These are phyloP conservation scores for Parapsyche elsis DNA, from an alignment of 1,140 invertebrate species.

Conservation along the genomic window DNA sequence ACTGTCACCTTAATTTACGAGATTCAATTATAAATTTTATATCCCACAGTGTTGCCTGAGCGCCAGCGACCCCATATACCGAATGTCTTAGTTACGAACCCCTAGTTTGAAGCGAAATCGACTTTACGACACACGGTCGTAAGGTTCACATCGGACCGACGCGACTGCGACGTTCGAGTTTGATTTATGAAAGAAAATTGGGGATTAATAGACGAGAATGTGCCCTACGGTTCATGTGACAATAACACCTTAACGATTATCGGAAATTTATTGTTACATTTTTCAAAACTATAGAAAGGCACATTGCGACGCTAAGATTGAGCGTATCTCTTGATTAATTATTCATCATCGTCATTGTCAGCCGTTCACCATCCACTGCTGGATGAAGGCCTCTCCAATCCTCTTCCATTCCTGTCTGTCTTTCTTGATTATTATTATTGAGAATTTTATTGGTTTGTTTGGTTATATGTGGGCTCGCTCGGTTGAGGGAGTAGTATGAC, in stretches of 20 bases:
- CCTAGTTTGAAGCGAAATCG: neutral
- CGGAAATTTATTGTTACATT: slow-evolving; percentile 27
- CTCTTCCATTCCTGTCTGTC: too few species aligned
- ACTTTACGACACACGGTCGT: neutral
- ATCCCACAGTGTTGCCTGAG: slow-evolving; percentile 50
- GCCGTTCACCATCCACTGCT: too few species aligned
- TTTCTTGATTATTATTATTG: too few species aligned
- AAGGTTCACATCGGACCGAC: neutral
- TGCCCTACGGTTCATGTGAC: slow-evolving; percentile 20
- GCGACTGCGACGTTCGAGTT: neutral
- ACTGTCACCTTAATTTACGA: slow-evolving; percentile 57
- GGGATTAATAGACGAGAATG: slow-evolving; percentile 22
- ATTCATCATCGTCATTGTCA: too few species aligned
- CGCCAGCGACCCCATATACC: slow-evolving; percentile 30
- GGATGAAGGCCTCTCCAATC: too few species aligned
- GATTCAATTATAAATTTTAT: slow-evolving; percentile 58
- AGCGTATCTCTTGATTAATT: too few species aligned
- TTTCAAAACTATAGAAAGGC: neutral
- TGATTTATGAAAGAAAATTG: slow-evolving; percentile 41
- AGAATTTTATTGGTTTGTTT: too few species aligned
- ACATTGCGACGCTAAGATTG: neutral
- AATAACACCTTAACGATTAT: slow-evolving; percentile 34
- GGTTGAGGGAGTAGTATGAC: neutral
- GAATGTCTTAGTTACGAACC: neutral
- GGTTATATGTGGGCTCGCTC: too few species aligned